Evolutionary conservation across 2,113 vertebrate species (phyloP).

Genomic region (Phaetusa simplex): DNA sequence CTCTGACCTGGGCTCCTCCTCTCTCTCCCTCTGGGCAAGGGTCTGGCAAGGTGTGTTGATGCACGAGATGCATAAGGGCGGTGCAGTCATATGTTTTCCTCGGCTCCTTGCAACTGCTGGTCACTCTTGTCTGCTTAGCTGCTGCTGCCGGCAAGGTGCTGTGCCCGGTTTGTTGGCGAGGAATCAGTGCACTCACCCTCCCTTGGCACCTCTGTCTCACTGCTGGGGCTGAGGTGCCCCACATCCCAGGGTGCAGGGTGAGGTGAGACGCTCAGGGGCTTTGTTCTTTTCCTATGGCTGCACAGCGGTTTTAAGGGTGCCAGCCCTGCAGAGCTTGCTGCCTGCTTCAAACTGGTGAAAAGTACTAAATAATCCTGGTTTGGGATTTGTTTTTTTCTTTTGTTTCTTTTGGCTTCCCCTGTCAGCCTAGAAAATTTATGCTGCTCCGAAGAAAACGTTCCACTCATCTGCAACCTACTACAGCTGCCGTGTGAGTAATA

Average conservation of each 20-base stretch:
- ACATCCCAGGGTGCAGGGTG: not conserved
- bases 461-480: not conserved
- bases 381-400: not conserved
- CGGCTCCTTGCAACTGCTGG: not conserved
- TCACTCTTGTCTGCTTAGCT: not conserved
- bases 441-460: not conserved
- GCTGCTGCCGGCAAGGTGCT: not conserved
- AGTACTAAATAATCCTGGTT: not conserved
- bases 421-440: constrained; percentile 50
- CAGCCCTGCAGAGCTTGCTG: not conserved
- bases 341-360: not conserved
- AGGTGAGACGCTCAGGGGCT: not conserved
- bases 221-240: not conserved
- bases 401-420: not conserved
- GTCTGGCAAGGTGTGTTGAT: not conserved
- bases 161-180: rapidly evolving
- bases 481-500: constrained; percentile 18
- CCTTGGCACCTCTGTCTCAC: not conserved
- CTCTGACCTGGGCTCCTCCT: not conserved
- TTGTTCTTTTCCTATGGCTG: not conserved
- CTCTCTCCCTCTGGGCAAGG: not conserved
- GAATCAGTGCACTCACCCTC: not conserved
- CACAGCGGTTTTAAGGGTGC: not conserved
- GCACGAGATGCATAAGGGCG: not conserved
- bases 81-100: not conserved